Evolutionary conservation across 2,888 invertebrate species (phyloP).

Genomic region (Macrosiphum euphorbiae): DNA sequence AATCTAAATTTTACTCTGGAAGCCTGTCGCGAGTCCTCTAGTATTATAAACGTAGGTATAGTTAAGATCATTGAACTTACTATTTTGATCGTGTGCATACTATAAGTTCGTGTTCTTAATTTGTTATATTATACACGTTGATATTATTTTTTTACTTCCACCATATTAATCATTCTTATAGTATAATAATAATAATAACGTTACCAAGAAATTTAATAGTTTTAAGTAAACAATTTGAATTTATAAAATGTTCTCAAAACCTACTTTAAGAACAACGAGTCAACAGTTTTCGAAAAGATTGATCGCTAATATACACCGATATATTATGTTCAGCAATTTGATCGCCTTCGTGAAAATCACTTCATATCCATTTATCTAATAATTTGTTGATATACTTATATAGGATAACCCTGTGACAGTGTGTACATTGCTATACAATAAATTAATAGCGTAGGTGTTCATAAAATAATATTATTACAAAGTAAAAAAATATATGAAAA

Average conservation of each 20-base stretch:
- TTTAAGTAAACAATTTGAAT: not conserved
- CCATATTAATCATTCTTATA: not conserved
- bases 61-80: not conserved
- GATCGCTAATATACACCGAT: not conserved
- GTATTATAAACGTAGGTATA: not conserved
- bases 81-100: not conserved
- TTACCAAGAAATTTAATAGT: not conserved
- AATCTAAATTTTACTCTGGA: not conserved
- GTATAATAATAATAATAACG: not conserved
- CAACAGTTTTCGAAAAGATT: not conserved
- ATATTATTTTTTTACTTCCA: not conserved
- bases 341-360: not conserved
- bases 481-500: not conserved
- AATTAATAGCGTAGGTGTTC: not conserved
- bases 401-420: not conserved
- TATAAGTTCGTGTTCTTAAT: not conserved
- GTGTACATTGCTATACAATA: not conserved
- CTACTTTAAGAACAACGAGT: not conserved
- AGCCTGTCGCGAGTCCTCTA: not conserved
- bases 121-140: not conserved
- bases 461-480: not conserved
- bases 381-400: not conserved
- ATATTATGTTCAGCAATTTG: not conserved
- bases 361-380: slow-evolving; percentile 14
- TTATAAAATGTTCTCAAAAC: not conserved